A percentile compares a stretch with the other conserved stretches of the same genome.
phyloP scores from a whole-genome alignment of 2,113 vertebrate species.

The Porphyrio hochstetteri region DNA sequence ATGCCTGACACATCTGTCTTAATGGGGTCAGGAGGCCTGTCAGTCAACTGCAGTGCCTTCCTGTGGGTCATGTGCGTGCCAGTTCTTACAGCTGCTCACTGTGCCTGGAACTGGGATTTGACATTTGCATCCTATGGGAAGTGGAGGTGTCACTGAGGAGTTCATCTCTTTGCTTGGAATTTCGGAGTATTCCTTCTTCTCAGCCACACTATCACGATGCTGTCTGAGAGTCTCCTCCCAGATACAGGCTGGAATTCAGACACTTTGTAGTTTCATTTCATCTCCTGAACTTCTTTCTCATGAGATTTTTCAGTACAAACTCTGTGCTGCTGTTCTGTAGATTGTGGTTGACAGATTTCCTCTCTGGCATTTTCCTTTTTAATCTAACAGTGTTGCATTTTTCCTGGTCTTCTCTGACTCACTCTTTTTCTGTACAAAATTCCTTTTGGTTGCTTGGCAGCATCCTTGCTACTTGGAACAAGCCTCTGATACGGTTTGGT shows the following conservation, averaged over 20 bases:
- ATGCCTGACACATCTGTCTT: neutral
- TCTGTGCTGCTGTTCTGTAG: neutral
- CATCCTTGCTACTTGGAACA: neutral
- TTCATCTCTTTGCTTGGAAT: neutral
- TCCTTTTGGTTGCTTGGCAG: neutral
- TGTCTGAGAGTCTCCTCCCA: neutral
- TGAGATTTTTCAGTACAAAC: neutral
- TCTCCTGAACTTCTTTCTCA: neutral
- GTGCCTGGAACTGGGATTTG: neutral
- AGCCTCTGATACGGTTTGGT: neutral
- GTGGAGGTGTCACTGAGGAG: neutral
- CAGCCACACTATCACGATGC: neutral
- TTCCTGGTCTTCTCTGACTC: neutral
- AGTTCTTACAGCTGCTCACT: neutral
- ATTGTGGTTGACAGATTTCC: neutral
- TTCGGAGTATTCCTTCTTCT: neutral
- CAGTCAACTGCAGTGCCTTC: neutral
- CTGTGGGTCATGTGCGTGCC: neutral
- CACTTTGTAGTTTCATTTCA: neutral
- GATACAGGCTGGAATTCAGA: neutral
- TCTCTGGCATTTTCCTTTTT: neutral
- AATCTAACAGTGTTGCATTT: neutral
- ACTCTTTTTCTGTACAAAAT: neutral
- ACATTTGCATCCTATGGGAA: neutral
- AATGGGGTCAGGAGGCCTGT: neutral